Percentiles rank a stretch among this genome's conserved stretches.
Evolutionary conservation across 2,888 invertebrate species (phyloP).

Genomic region (Diachrysia chrysitis): DNA sequence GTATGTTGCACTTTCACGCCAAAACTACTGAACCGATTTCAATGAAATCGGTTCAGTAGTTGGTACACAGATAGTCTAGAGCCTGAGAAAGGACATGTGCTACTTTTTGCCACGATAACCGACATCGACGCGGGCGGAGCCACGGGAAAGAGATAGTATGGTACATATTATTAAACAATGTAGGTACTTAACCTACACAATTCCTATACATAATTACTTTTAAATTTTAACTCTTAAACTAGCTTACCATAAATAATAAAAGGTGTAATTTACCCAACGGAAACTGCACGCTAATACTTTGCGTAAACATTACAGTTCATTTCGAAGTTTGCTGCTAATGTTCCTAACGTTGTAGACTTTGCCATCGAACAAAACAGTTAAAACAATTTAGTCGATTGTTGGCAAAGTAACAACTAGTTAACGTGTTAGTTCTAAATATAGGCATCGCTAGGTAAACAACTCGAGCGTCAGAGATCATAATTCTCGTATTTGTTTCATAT

Average conservation of each 20-base stretch:
- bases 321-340: not conserved
- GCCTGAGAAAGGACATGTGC: too few relatives aligned
- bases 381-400: slow-evolving; percentile 3
- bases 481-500: not conserved
- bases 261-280: slow-evolving; percentile 4
- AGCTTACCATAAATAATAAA: slow-evolving; percentile 4
- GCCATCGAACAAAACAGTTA: slow-evolving; percentile 3
- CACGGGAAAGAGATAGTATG: too few relatives aligned
- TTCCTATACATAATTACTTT: not conserved
- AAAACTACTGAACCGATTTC: too few relatives aligned
- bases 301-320: slow-evolving; percentile 1
- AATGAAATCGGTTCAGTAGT: too few relatives aligned
- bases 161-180: too few relatives aligned
- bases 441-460: not conserved
- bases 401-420: slow-evolving; percentile 6
- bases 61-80: too few relatives aligned
- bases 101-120: too few relatives aligned
- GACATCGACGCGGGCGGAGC: too few relatives aligned
- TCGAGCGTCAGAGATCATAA: not conserved
- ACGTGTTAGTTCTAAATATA: not conserved
- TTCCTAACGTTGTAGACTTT: not conserved
- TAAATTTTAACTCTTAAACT: too few relatives aligned
- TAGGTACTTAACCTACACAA: too few relatives aligned
- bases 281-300: not conserved
- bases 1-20: too few relatives aligned